These are phyloP conservation scores for Beroe ovata DNA, from an alignment of 37 sponge, comb jelly and placozoan genomes.

Conservation along the genomic window DNA sequence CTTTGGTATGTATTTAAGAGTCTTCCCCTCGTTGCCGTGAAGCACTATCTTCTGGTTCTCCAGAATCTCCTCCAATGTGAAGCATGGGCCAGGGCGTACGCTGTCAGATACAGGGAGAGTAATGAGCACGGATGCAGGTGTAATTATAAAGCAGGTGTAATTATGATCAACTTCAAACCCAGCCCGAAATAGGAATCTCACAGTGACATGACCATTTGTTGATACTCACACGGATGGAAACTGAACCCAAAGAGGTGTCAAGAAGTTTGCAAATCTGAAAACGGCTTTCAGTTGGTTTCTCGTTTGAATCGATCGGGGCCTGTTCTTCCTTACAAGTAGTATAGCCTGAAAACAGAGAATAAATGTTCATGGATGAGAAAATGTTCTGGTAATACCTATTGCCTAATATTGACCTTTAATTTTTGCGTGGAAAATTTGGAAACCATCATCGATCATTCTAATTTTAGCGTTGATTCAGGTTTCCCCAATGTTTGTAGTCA, in stretches of 20 bases:
- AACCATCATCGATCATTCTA: neutral
- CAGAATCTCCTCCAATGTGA: neutral
- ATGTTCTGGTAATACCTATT: neutral
- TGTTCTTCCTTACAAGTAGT: conserved; percentile 47
- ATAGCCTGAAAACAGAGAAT: conserved; percentile 37
- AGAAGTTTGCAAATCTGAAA: conserved; percentile 70
- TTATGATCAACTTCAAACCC: too few species aligned
- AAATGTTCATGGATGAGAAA: too few species aligned
- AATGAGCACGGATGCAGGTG: too few species aligned
- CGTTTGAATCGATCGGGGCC: conserved; percentile 89
- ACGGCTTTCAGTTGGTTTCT: conserved; percentile 81
- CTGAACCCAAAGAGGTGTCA: conserved; percentile 77
- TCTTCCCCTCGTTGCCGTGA: conserved; percentile 31
- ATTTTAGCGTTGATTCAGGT: too few species aligned
- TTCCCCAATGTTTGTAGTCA: too few species aligned
- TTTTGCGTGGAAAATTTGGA: neutral
- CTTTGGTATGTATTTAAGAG: conserved; percentile 47
- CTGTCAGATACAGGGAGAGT: too few species aligned
- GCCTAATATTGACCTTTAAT: too few species aligned
- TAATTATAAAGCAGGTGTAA: too few species aligned
- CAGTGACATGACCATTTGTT: neutral
- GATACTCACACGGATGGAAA: conserved; percentile 68
- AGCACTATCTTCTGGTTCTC: conserved; percentile 47
- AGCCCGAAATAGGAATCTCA: too few species aligned
- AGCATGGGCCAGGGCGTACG: neutral